A percentile compares a stretch with the other conserved stretches of the same genome.
Conservation (phyloP, 2,113 vertebrate species). For the Nettapus auritus region DNA sequence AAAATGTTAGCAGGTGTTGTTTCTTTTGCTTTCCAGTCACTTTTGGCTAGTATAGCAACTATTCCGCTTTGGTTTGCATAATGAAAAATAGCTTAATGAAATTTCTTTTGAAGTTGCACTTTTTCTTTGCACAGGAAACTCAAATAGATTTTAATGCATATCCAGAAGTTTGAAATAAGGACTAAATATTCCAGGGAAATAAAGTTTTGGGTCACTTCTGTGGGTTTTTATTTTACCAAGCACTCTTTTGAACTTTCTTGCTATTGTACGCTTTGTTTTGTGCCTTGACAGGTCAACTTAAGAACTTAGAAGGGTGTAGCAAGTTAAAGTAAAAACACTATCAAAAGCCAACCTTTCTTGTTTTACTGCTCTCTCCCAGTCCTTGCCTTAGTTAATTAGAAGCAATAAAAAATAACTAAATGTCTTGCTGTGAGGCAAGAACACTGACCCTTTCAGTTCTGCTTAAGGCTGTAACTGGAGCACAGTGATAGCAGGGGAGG, state of each 20-base stretch:
- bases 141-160: neutral
- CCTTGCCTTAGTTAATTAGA: neutral
- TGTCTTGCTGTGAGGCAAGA: neutral
- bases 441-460: neutral
- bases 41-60: neutral
- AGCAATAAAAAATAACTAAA: neutral
- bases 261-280: neutral
- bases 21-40: neutral
- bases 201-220: neutral
- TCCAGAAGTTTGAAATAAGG: neutral
- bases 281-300: neutral
- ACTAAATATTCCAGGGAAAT: neutral
- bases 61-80: rapidly evolving
- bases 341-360: neutral
- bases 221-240: neutral
- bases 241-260: neutral
- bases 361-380: neutral
- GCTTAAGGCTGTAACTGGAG: rapidly evolving
- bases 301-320: neutral
- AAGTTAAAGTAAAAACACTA: neutral
- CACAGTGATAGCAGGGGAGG: neutral
- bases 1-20: neutral
- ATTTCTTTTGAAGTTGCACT: neutral
- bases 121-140: neutral
- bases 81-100: neutral